Conservation (phyloP, 2,888 invertebrate genomes). For the Pyrocoelia pectoralis region DNA sequence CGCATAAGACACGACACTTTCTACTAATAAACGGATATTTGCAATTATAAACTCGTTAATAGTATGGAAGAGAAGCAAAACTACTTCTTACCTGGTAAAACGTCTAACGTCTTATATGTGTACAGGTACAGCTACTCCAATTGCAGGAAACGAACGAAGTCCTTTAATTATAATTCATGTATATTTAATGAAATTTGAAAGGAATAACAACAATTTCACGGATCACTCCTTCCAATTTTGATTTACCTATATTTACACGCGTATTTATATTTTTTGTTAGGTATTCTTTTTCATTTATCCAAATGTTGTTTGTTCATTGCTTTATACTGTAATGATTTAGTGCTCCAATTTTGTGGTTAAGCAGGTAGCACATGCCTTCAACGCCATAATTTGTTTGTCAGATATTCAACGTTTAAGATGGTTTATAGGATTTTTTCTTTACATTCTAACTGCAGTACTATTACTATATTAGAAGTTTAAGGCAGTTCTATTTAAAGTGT, state of each 20-base stretch:
- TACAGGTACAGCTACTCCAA: neutral
- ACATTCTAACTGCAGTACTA: too few species aligned
- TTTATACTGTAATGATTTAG: neutral
- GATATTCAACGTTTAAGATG: neutral
- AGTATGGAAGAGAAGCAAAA: constrained; percentile 15
- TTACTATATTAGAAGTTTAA: too few species aligned
- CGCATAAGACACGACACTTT: constrained; percentile 16
- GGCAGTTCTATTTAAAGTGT: too few species aligned
- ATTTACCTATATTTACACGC: neutral
- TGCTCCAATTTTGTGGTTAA: neutral
- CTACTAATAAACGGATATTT: constrained; percentile 25
- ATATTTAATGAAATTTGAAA: neutral
- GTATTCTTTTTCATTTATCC: neutral
- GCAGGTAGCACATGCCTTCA: neutral
- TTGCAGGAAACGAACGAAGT: constrained; percentile 13
- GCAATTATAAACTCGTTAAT: constrained; percentile 26
- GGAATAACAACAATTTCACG: neutral
- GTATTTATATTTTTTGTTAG: neutral
- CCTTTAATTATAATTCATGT: constrained; percentile 20
- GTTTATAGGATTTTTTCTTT: neutral
- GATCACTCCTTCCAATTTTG: neutral
- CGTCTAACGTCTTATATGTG: neutral
- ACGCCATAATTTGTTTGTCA: neutral
- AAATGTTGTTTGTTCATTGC: too few species aligned
- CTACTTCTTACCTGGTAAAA: constrained; percentile 4